Conservation (phyloP, 2,113 vertebrate genomes). For the Phalacrocorax pelagicus region DNA sequence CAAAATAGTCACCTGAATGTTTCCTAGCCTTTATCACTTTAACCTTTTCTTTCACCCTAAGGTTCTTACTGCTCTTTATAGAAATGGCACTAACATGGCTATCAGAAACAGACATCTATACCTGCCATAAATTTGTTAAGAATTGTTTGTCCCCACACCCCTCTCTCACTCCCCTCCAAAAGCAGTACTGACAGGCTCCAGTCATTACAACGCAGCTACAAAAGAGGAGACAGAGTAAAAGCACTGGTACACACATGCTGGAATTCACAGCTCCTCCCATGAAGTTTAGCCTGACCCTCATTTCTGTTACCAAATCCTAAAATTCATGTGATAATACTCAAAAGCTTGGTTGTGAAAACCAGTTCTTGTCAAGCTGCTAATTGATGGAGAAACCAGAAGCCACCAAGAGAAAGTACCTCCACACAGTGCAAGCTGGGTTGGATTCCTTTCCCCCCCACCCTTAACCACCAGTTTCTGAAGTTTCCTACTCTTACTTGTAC, state of each 20-base stretch:
- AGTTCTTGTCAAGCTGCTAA: constrained; percentile 5
- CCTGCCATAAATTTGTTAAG: neutral
- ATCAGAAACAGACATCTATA: neutral
- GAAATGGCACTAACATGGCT: neutral
- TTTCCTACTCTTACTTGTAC: neutral
- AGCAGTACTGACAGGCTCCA: neutral
- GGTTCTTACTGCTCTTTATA: neutral
- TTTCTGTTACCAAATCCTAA: neutral
- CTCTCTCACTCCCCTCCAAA: neutral
- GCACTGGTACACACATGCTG: neutral
- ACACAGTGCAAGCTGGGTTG: neutral
- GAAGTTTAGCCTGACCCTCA: neutral
- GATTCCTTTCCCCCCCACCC: neutral
- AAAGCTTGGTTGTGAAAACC: neutral
- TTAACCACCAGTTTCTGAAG: neutral
- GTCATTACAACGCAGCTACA: neutral
- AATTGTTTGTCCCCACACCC: neutral
- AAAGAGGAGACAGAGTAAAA: neutral
- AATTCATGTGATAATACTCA: neutral
- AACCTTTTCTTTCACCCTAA: neutral
- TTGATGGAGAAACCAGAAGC: neutral
- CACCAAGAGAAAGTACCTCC: neutral
- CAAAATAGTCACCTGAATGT: neutral
- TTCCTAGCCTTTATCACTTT: neutral
- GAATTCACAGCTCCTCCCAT: neutral